Base-by-base conservation (phyloP, 2,888 invertebrate species). In the Phortica magna region DNA sequence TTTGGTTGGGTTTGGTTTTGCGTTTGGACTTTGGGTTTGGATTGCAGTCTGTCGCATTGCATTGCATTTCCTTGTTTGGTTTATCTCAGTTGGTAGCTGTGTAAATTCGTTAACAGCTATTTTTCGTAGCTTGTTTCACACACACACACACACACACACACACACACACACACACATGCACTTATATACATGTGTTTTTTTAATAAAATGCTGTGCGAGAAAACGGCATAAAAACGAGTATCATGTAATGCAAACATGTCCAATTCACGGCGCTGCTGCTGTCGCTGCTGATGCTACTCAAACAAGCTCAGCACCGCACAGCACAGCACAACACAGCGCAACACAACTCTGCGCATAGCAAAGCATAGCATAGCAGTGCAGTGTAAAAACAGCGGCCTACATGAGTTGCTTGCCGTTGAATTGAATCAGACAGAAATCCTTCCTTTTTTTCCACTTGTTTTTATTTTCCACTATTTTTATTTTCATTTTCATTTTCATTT, bases 51-150 rank as follows among this genome's bases (percentile, higher is more conserved):
- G 31, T 31, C 31, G 31, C 31, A 31, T 31, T 6, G 48, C 9
- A 14, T 48, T 48, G 31, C 48, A 12, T 48, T 48, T 10, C 22
- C 17, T 61, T 61, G 61, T 61, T 61, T 61, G 61, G 22, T 61
- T 61, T 61, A 61, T 61, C 22, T 61, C 61, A 61, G 61, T 61
- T 61, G 61, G 61, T 61, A 22, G 19, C 61, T 61, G 31, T 61
- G 61, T 61, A 61, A 61, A 61, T 61, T 61, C 22, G 61, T 61
- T 61, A 61, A 61, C 61, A 61, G 17, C n/a, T 61, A 61, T 22
- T 61, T 61, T 22, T 61, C 9, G 17, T 61, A 61, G 19, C 7
- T 22, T 61, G n/a, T 61, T 61, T 48, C 48, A 48, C 31, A 31
- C 31, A 31, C 31, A 31, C 31, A 48, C 14, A 48, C 14, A 48